A percentile compares a stretch with the other conserved stretches of the same genome.
Conservation (phyloP, 2,888 invertebrate species). For the Drosophila prostipennis region DNA sequence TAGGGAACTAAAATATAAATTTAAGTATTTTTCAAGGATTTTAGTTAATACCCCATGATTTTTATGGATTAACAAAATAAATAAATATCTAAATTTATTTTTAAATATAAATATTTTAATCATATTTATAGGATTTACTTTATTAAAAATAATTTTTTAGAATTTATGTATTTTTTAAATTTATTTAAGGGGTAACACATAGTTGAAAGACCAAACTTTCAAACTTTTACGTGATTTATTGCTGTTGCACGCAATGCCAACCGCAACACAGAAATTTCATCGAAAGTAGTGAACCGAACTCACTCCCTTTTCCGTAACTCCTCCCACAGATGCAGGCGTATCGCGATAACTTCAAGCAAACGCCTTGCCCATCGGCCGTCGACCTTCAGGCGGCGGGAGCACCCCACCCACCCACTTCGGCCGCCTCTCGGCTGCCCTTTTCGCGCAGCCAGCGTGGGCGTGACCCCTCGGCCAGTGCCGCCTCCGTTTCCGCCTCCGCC, state of each 20-base stretch:
- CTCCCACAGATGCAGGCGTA: slow-evolving; percentile 79
- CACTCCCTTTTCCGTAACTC: background rate
- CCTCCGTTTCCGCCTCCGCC: slow-evolving; percentile 27
- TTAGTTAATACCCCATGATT: too few relatives aligned
- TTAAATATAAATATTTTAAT: too few relatives aligned
- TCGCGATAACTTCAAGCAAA: slow-evolving; percentile 82
- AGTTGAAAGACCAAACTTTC: background rate
- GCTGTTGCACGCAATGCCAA: slow-evolving; percentile 68
- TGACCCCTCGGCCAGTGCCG: slow-evolving; percentile 47
- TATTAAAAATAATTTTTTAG: accelerated
- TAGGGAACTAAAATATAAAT: background rate
- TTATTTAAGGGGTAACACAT: slow-evolving; percentile 5
- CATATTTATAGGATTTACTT: too few relatives aligned
- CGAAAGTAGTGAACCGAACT: slow-evolving; percentile 4
- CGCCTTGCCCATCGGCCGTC: slow-evolving; percentile 79
- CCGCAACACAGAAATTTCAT: slow-evolving; percentile 60
- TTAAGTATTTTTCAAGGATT: background rate
- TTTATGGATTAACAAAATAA: too few relatives aligned
- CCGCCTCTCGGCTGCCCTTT: slow-evolving; percentile 72
- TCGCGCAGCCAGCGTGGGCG: slow-evolving; percentile 73
- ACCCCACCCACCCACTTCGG: slow-evolving; percentile 15
- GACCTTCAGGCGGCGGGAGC: slow-evolving; percentile 62
- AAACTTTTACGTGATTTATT: slow-evolving; percentile 9
- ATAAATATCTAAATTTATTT: too few relatives aligned
- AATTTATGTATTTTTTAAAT: too few relatives aligned